Evolutionary conservation across 2,113 vertebrate species (phyloP).

Genomic region (Mobula birostris): DNA sequence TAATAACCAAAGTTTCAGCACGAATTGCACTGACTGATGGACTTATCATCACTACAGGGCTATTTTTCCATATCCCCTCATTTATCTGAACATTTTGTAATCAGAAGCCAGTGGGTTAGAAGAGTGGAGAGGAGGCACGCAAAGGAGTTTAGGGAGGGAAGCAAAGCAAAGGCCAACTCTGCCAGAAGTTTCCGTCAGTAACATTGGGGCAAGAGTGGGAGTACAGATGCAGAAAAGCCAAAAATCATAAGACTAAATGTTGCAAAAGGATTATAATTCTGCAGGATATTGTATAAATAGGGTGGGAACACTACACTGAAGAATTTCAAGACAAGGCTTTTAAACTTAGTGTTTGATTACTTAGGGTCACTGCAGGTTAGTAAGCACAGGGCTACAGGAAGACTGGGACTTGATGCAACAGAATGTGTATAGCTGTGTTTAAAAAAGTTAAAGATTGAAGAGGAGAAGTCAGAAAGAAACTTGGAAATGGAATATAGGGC

Average conservation of each 20-base stretch:
- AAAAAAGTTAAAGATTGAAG: not conserved
- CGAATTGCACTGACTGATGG: not conserved
- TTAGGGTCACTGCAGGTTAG: not conserved
- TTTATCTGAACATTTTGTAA: not conserved
- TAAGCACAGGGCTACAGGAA: not conserved
- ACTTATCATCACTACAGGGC: not conserved
- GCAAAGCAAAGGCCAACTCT: not conserved
- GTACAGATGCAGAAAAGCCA: not conserved
- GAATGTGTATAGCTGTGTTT: not conserved
- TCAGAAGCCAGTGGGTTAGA: not conserved
- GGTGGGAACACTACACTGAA: not conserved
- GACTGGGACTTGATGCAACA: not conserved
- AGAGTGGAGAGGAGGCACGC: not conserved
- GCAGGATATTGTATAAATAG: not conserved
- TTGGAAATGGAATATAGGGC: no score
- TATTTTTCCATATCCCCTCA: not conserved
- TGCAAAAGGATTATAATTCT: not conserved
- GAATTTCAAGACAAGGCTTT: not conserved
- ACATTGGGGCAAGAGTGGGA: not conserved
- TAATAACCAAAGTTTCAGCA: not conserved
- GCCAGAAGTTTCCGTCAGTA: not conserved
- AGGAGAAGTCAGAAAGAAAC: not conserved
- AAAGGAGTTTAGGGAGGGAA: not conserved
- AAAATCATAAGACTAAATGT: not conserved
- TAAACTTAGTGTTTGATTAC: not conserved